Percentiles rank a stretch among this genome's conserved stretches.
Conservation (phyloP, 1,140 invertebrate genomes). For the Lysiphlebus fabarum region DNA sequence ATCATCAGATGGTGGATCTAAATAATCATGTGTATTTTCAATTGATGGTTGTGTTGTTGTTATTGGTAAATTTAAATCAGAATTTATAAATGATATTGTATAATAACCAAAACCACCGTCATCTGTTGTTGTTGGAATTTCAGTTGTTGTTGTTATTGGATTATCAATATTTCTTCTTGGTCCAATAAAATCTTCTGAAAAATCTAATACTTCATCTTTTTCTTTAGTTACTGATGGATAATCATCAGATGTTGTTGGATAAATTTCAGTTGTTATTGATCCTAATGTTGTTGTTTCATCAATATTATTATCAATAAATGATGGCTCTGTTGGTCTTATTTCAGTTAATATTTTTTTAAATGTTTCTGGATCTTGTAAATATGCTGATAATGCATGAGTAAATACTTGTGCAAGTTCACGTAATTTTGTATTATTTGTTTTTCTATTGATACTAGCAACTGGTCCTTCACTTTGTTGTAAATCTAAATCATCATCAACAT, state of each 20-base stretch:
- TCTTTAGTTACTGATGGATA: constrained; percentile 58
- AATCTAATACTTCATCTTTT: constrained; percentile 72
- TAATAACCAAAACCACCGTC: constrained; percentile 39
- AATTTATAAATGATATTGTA: constrained; percentile 29
- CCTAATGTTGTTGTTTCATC: constrained; percentile 21
- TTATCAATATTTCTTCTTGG: constrained; percentile 47
- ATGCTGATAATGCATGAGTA: constrained; percentile 74
- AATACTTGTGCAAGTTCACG: constrained; percentile 78
- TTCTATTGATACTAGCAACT: constrained; percentile 51
- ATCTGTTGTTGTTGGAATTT: constrained; percentile 30
- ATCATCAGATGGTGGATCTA: constrained; percentile 34
- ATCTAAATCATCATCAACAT: constrained; percentile 60
- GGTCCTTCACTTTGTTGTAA: constrained; percentile 62
- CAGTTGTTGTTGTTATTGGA: constrained; percentile 35
- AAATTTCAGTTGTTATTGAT: constrained; percentile 24
- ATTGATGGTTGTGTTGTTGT: constrained; percentile 32
- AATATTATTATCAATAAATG: constrained; percentile 33
- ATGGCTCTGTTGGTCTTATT: constrained; percentile 73
- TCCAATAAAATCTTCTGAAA: constrained; percentile 62
- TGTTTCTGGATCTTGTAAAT: constrained; percentile 74
- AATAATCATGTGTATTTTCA: constrained; percentile 15
- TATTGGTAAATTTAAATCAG: neutral
- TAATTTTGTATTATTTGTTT: constrained; percentile 60
- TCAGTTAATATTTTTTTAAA: constrained; percentile 72
- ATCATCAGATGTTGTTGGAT: constrained; percentile 43